Conservation (phyloP, 2,113 vertebrate genomes). For the Cariama cristata region DNA sequence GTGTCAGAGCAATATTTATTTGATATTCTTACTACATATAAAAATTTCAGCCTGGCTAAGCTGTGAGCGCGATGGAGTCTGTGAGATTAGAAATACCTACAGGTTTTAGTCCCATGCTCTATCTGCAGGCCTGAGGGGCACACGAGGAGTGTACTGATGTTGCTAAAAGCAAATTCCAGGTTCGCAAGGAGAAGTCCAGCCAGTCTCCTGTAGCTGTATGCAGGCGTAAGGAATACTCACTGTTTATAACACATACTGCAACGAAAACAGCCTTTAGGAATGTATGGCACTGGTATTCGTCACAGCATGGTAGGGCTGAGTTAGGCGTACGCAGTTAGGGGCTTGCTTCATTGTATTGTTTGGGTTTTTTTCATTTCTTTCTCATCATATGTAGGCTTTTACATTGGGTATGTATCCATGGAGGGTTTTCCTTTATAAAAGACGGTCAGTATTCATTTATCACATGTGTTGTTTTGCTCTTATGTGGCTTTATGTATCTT, state of each 20-base stretch:
- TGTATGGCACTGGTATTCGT: background rate
- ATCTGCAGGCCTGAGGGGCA: background rate
- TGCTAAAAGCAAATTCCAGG: background rate
- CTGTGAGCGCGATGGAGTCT: background rate
- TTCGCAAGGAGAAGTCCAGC: background rate
- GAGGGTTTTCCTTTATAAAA: background rate
- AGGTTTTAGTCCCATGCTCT: background rate
- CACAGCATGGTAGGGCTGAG: background rate
- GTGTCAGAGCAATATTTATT: slow-evolving; percentile 5
- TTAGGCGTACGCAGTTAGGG: background rate
- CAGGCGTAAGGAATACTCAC: background rate
- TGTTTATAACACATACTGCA: background rate
- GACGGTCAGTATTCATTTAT: background rate
- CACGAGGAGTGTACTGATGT: rapidly evolving
- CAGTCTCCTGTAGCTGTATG: background rate
- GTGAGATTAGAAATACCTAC: background rate
- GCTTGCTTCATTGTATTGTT: background rate
- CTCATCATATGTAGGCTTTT: background rate
- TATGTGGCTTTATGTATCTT: background rate
- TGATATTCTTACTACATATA: background rate
- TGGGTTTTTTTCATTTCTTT: background rate
- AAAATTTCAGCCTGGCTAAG: background rate
- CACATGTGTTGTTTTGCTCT: background rate
- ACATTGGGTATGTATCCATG: rapidly evolving
- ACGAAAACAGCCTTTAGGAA: background rate